These are phyloP conservation scores for Heliconius cydno DNA, from an alignment of 2,888 invertebrate genomes.

Conservation along the genomic window DNA sequence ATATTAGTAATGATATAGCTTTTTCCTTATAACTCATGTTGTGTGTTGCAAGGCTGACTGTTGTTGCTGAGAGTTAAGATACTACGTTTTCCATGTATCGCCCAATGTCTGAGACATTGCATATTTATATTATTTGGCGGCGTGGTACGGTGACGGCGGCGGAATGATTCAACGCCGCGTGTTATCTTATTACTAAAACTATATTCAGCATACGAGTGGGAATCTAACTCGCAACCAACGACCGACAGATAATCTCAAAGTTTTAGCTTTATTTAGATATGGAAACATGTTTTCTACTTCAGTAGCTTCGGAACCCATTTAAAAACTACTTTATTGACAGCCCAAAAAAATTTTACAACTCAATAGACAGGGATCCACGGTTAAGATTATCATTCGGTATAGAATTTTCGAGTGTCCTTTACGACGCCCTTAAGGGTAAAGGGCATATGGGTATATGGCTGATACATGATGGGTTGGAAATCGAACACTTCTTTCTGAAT, in stretches of 20 bases:
- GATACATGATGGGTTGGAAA: slow-evolving; percentile 41
- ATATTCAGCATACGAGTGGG: too few relatives aligned
- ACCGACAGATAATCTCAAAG: too few relatives aligned
- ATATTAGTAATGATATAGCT: too few relatives aligned
- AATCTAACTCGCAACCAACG: too few relatives aligned
- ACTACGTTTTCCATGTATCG: too few relatives aligned
- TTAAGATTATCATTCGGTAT: slow-evolving; percentile 42
- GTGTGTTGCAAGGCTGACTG: not conserved
- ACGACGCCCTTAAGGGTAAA: slow-evolving; percentile 43
- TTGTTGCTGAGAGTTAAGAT: not conserved
- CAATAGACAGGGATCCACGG: slow-evolving; percentile 41
- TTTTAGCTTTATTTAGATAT: not conserved
- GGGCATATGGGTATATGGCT: slow-evolving; percentile 41
- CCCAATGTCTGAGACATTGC: too few relatives aligned
- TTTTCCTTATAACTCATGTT: not conserved
- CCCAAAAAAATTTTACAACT: slow-evolving; percentile 45
- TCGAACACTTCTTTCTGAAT: slow-evolving; percentile 21
- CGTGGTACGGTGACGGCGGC: too few relatives aligned
- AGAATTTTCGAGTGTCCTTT: slow-evolving; percentile 45
- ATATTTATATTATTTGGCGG: too few relatives aligned
- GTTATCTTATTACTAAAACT: too few relatives aligned
- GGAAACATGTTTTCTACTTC: not conserved
- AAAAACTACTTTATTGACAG: slow-evolving; percentile 4
- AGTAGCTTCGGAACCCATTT: slow-evolving; percentile 11
- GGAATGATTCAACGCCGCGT: too few relatives aligned